Base-by-base conservation (phyloP, 2,113 vertebrate genomes). In the Athene cunicularia region DNA sequence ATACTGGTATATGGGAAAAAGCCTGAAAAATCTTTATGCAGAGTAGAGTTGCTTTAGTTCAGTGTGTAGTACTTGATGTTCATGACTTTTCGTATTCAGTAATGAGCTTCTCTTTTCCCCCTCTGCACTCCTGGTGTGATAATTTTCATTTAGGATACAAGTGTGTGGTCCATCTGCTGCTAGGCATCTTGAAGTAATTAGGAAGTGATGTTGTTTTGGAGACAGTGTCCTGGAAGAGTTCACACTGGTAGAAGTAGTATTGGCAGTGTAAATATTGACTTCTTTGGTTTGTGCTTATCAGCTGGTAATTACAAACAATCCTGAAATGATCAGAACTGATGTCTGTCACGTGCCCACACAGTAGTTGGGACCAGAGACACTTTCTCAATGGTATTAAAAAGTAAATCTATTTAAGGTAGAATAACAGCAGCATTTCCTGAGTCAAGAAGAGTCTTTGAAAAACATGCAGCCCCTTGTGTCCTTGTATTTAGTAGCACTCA, bases 201-300 rank as follows among this genome's bases (percentile, higher is more conserved):
- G 53, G 12, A 87, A 59, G 55, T 43, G 11, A n/a, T 56, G 18
- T 30, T 77, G 32, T 87, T 87, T 66, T 93, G 45, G 45, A 66
- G 66, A n/a, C 8, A 27, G 3, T 66, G 74, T 80, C 75, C 62
- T 93, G 32, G 20, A 92, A 85, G 37, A 53, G 77, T 68, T 93
- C 20, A 22, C 19, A 3, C 80, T 55, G 21, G 28, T 90, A 12
- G 30, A 52, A 74, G 41, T 63, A 41, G 18, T 66, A 53, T 56
- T 88, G 71, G 74, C 77, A 86, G 33, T 41, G 14, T 86, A 88
- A 95, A 92, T 79, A 64, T 3, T 87, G 77, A 64, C 47, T 95
- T 94, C 47, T 1, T 2, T 52, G 33, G 71, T 74, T 74, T 60
- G n/a, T 2, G 4, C 41, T 86, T 0, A 0, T 70, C 28, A 56